Percentiles rank a stretch among this genome's conserved stretches.
phyloP scores from a whole-genome alignment of 2,888 invertebrate species.

The Ophioninae sp. region DNA sequence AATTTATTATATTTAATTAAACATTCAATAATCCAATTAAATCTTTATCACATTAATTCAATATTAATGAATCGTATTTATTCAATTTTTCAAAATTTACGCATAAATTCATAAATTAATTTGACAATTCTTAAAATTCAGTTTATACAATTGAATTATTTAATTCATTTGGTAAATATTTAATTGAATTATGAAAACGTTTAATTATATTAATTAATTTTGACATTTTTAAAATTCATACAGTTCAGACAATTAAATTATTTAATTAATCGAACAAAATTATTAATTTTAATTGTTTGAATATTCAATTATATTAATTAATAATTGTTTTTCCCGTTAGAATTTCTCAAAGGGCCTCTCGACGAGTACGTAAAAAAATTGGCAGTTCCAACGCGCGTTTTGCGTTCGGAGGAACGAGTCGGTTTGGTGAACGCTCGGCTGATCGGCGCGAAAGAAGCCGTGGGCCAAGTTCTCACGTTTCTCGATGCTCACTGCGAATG shows the following conservation, averaged over 20 bases:
- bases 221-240: background rate
- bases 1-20: too few relatives aligned
- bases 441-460: constrained; percentile 87
- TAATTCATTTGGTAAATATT: too few relatives aligned
- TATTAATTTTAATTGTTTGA: background rate
- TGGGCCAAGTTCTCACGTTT: constrained; percentile 92
- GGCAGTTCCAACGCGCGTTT: constrained; percentile 84
- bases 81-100: too few relatives aligned
- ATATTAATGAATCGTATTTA: too few relatives aligned
- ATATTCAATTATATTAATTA: background rate
- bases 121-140: too few relatives aligned
- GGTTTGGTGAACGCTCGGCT: constrained; percentile 93
- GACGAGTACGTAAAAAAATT: constrained; percentile 86
- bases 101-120: too few relatives aligned
- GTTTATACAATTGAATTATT: too few relatives aligned
- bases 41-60: too few relatives aligned
- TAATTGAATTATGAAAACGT: too few relatives aligned
- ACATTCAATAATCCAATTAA: too few relatives aligned
- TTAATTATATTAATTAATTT: background rate
- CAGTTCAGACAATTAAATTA: constrained; percentile 1
- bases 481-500: constrained; percentile 97
- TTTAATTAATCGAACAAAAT: background rate
- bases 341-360: constrained; percentile 84
- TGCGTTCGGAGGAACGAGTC: constrained; percentile 86
- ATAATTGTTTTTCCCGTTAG: constrained; percentile 74